Evolutionary conservation across 2,113 vertebrate species (phyloP).

Genomic region (Barnardius zonarius): DNA sequence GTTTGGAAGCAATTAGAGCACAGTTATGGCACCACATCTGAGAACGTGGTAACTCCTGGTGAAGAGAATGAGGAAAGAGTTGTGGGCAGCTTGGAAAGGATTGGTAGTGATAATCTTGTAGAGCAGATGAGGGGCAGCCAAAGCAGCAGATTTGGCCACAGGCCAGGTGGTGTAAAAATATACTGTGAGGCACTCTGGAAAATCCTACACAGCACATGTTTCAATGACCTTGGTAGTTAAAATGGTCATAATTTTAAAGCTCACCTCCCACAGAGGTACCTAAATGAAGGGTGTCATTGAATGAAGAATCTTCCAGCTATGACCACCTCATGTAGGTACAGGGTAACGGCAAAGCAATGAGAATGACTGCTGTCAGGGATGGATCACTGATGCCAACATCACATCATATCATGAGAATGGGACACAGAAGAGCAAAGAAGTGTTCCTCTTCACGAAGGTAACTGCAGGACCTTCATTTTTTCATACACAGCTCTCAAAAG

Average conservation of each 20-base stretch:
- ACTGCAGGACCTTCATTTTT: background rate
- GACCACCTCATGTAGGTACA: background rate
- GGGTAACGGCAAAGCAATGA: background rate
- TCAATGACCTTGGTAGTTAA: background rate
- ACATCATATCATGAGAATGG: background rate
- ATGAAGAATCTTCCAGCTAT: background rate
- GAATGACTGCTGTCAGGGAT: background rate
- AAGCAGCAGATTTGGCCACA: background rate
- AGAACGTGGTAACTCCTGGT: background rate
- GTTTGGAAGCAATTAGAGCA: background rate
- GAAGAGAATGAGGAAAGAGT: background rate
- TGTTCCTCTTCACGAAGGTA: background rate
- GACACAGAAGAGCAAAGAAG: background rate
- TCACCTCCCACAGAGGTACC: background rate
- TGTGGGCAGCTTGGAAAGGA: background rate
- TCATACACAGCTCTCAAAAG: background rate
- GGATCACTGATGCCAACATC: background rate
- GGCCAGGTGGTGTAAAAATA: background rate
- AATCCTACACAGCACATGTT: background rate
- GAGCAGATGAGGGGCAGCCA: background rate
- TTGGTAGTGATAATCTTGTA: background rate
- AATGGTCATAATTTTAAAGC: background rate
- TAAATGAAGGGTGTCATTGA: background rate
- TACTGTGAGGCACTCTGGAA: background rate
- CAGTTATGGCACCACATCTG: background rate